Conservation (phyloP, 2,888 invertebrate species). For the Endotricha flammealis region DNA sequence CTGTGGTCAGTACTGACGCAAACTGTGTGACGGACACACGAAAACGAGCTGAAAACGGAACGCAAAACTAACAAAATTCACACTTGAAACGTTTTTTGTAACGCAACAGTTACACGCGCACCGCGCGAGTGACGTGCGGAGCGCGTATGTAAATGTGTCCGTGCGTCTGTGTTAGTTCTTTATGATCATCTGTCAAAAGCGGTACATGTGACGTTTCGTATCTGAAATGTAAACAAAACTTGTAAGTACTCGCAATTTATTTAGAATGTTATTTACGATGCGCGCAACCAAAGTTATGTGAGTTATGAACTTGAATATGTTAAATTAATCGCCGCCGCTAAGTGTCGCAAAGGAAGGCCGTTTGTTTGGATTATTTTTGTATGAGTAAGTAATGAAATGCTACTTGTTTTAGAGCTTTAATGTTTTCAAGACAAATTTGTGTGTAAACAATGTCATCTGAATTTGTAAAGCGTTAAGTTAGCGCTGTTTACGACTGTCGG, state of each 20-base stretch:
- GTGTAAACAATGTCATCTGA: slow-evolving; percentile 35
- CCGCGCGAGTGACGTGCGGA: slow-evolving; percentile 28
- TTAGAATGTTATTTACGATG: slow-evolving; percentile 62
- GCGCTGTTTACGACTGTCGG: slow-evolving; percentile 38
- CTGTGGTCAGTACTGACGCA: slow-evolving; percentile 78
- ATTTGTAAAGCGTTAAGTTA: slow-evolving; percentile 38
- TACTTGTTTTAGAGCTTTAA: slow-evolving; percentile 40
- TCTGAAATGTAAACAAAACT: slow-evolving; percentile 76
- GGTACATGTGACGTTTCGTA: slow-evolving; percentile 72
- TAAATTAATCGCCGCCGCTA: slow-evolving; percentile 60
- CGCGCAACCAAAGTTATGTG: slow-evolving; percentile 54
- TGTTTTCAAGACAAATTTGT: slow-evolving; percentile 37
- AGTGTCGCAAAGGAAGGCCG: slow-evolving; percentile 45
- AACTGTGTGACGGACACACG: slow-evolving; percentile 78
- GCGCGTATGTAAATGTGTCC: slow-evolving; percentile 63
- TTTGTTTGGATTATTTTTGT: slow-evolving; percentile 63
- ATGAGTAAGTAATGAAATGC: slow-evolving; percentile 63
- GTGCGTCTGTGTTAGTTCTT: slow-evolving; percentile 62
- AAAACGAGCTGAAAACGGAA: slow-evolving; percentile 74
- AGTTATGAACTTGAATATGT: slow-evolving; percentile 68
- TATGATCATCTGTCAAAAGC: slow-evolving; percentile 74
- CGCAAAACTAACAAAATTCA: slow-evolving; percentile 59
- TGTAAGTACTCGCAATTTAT: slow-evolving; percentile 41
- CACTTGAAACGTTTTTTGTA: slow-evolving; percentile 37
- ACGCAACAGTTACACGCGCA: slow-evolving; percentile 28